Percentiles rank a stretch among this genome's conserved stretches.
phyloP scores from a whole-genome alignment of 2,888 invertebrate species.

The Mimas tiliae region DNA sequence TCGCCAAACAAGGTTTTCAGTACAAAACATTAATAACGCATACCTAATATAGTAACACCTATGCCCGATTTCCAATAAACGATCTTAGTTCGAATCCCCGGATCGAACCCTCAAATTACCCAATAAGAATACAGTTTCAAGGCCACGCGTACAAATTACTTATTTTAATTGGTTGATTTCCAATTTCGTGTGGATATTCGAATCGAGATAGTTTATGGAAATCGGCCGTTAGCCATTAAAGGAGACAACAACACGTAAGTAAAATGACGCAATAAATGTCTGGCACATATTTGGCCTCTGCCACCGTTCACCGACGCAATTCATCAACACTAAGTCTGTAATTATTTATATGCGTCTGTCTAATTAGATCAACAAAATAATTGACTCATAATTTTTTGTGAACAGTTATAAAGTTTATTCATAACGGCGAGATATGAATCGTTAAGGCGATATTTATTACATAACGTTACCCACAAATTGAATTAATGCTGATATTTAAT shows the following conservation, averaged over 20 bases:
- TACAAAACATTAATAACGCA: slow-evolving; percentile 5
- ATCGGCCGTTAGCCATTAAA: slow-evolving; percentile 17
- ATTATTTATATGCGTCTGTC: slow-evolving; percentile 1
- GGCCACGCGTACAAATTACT: too few species aligned
- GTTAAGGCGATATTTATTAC: not conserved
- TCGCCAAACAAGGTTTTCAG: slow-evolving; percentile 1
- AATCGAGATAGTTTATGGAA: too few species aligned
- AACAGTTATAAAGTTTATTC: not conserved
- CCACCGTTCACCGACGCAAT: slow-evolving; percentile 1
- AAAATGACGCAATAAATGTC: slow-evolving; percentile 22
- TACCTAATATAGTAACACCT: slow-evolving; percentile 10
- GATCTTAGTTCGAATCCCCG: too few species aligned
- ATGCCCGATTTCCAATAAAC: too few species aligned
- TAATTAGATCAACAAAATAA: not conserved
- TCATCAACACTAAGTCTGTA: slow-evolving; percentile 1
- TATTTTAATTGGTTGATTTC: too few species aligned
- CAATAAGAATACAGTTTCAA: too few species aligned
- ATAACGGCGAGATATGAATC: not conserved
- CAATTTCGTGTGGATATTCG: too few species aligned
- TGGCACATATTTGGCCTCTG: not conserved
- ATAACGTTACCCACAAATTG: not conserved
- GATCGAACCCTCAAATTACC: too few species aligned
- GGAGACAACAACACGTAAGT: slow-evolving; percentile 17
- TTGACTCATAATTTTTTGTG: slow-evolving; percentile 1
- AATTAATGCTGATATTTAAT: not conserved